Evolutionary conservation across 2,113 vertebrate species (phyloP), one percentile per base, ranked within the genome.

Genomic region (Anoura caudifer): DNA sequence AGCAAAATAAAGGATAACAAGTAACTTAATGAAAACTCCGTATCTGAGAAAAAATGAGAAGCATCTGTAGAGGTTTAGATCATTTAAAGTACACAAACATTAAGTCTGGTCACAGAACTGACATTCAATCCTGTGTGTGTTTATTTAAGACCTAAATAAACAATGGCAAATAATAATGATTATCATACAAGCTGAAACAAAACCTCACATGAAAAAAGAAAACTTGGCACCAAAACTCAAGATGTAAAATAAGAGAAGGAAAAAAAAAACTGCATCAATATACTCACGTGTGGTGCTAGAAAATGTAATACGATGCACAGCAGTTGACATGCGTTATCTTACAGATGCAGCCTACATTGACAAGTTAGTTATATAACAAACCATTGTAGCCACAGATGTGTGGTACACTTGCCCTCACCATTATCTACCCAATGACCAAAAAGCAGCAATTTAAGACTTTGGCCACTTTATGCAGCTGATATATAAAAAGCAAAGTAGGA

Each of bases 221-320:
- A 99, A 98, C 98, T 98, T 98, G 98, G 98, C 98, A 99, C 98
- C 98, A 98, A 98, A 97, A 98, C 85, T 87, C 56, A 83, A 95
- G 75, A 89, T 80, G 92, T 95, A 91, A 96, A 96, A 79, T 90
- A 97, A 96, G 72, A 95, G 41, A 92, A 97, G 38, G 93, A 87
- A 96, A 92, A 96, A 96, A 97, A 79, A 95, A 97, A 97, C 77
- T 95, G 96, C 77, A 77, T 97, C 83, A 91, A 90, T 79, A 98
- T 98, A 98, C 97, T 98, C 97, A 98, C 97, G 97, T 98, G 97
- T 94, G 14, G 90, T 77, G 97, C 97, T 96, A 98, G 97, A 97
- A 94, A 94, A 98, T 97, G 97, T 96, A 98, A 97, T 94, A 95
- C 97, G 98, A 96, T 87, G 97, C 98, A 95, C 95, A 97, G 98